These are phyloP conservation scores for Limenitis arthemis DNA, from an alignment of 2,888 invertebrate species.

Conservation along the genomic window DNA sequence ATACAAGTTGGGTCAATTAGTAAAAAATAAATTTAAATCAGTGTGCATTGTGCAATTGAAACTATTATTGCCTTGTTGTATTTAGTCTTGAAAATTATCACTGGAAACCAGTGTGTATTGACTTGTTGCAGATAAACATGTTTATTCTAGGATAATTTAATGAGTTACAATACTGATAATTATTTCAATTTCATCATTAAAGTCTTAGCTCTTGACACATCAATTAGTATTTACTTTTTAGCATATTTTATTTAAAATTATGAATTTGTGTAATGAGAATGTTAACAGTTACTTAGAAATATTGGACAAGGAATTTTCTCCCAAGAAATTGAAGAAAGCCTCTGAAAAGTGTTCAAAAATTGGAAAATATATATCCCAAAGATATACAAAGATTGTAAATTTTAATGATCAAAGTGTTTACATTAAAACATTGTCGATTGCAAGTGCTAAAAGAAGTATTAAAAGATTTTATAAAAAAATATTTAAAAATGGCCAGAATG, in stretches of 20 bases:
- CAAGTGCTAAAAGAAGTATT: constrained; percentile 50
- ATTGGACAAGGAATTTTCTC: constrained; percentile 26
- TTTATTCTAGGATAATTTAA: too few relatives aligned
- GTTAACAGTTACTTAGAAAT: constrained; percentile 23
- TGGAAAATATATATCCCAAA: constrained; percentile 39
- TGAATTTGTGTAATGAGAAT: constrained; percentile 18
- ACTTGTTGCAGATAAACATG: too few relatives aligned
- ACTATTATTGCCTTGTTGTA: too few relatives aligned
- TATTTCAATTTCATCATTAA: constrained; percentile 42
- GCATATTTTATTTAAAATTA: constrained; percentile 15
- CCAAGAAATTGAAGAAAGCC: constrained; percentile 23
- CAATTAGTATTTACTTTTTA: too few relatives aligned
- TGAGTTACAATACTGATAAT: constrained; percentile 29
- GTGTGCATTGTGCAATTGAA: too few relatives aligned
- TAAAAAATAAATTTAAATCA: too few relatives aligned
- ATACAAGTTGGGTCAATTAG: too few relatives aligned
- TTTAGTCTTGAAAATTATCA: too few relatives aligned
- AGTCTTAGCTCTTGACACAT: too few relatives aligned
- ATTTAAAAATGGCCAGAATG: constrained; percentile 60
- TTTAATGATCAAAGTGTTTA: constrained; percentile 45
- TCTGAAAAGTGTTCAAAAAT: constrained; percentile 42
- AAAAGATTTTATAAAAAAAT: constrained; percentile 50
- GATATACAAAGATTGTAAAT: constrained; percentile 33
- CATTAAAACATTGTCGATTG: constrained; percentile 46
- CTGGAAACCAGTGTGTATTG: too few relatives aligned